phyloP scores from a whole-genome alignment of 2,888 invertebrate species.

The Cryptocephalus primarius region DNA sequence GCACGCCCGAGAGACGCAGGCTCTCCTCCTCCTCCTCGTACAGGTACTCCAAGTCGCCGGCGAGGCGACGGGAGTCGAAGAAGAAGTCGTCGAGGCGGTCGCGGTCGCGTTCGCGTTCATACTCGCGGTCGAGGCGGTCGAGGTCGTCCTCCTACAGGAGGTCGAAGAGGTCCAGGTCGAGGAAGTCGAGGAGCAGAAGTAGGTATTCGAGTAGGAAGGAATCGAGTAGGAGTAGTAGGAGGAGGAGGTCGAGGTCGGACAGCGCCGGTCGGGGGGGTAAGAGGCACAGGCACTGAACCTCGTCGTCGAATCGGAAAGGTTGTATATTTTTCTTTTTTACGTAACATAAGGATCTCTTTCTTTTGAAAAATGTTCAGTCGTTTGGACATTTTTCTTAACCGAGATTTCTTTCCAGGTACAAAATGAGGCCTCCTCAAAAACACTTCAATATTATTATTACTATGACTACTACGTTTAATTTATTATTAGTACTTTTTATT shows the following conservation, averaged over 20 bases:
- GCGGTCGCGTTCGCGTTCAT: constrained; percentile 13
- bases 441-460: too few species aligned
- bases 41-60: constrained; percentile 10
- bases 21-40: constrained; percentile 7
- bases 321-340: neutral
- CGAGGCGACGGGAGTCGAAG: constrained; percentile 7
- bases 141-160: constrained; percentile 14
- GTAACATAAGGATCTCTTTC: neutral
- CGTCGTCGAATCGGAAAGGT: neutral
- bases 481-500: too few species aligned
- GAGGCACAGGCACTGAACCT: neutral
- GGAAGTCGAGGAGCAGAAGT: constrained; percentile 12
- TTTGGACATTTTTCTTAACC: too few species aligned
- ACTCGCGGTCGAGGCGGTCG: constrained; percentile 11
- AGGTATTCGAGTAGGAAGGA: constrained; percentile 6
- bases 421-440: too few species aligned
- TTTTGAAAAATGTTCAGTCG: too few species aligned
- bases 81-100: constrained; percentile 10
- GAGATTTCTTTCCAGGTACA: too few species aligned
- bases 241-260: neutral
- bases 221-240: neutral
- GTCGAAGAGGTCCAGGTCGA: constrained; percentile 12
- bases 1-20: constrained; percentile 7
- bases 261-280: too few species aligned
- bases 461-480: too few species aligned